phyloP scores from a whole-genome alignment of 1,140 invertebrate species.

The Drosophila asahinai region DNA sequence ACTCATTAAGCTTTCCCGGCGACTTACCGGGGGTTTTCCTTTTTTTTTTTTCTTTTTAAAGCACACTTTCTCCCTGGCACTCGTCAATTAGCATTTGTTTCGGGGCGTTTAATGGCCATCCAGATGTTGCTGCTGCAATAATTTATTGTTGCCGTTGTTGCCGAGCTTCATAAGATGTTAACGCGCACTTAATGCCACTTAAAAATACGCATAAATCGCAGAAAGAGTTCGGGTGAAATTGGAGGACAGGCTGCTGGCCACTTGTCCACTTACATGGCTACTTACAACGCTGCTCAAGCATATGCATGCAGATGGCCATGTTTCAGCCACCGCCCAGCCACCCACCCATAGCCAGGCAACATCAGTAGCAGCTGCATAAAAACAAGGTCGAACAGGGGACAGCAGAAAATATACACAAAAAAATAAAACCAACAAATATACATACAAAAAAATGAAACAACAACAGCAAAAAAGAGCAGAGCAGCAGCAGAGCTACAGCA shows the following conservation, averaged over 20 bases:
- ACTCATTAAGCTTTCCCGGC: conserved; percentile 56
- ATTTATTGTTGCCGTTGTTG: conserved; percentile 65
- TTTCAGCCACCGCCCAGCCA: conserved; percentile 14
- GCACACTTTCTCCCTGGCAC: conserved; percentile 29
- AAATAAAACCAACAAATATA: conserved; percentile 15
- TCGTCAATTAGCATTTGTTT: conserved; percentile 75
- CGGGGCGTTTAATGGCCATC: conserved; percentile 59
- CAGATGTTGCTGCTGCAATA: conserved; percentile 48
- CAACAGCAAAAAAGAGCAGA: conserved; percentile 11
- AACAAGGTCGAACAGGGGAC: conserved; percentile 47
- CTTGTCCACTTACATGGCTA: conserved; percentile 80
- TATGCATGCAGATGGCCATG: conserved; percentile 80
- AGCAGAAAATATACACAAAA: conserved; percentile 27
- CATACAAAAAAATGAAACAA: conserved; percentile 24
- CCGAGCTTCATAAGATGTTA: conserved; percentile 77
- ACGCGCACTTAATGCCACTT: conserved; percentile 83
- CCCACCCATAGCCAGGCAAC: background rate
- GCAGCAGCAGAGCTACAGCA: conserved; percentile 21
- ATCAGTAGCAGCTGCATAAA: conserved; percentile 57
- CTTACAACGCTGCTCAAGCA: conserved; percentile 78
- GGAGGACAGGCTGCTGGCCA: conserved; percentile 31
- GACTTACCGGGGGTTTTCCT: conserved; percentile 25
- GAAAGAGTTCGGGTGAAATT: conserved; percentile 12
- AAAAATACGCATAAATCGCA: conserved; percentile 81
- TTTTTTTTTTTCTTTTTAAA: conserved; percentile 46